Evolutionary conservation across 2,113 vertebrate genomes (phyloP).

Genomic region (Centropus unirufus): DNA sequence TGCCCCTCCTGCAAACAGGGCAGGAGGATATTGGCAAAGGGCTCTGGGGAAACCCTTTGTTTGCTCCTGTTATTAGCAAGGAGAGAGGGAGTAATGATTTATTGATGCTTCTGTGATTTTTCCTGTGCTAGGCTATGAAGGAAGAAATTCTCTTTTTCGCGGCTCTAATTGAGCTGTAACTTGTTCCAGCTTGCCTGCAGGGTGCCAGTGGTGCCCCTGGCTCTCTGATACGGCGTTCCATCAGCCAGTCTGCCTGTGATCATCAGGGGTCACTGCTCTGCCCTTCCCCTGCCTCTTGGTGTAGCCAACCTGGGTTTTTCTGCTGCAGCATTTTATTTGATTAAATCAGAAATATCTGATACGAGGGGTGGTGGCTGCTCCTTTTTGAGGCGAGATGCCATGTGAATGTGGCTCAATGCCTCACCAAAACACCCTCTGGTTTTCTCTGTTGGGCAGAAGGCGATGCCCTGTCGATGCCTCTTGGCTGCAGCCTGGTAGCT

Average conservation of each 20-base stretch:
- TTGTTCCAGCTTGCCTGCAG: not conserved
- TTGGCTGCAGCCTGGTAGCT: not conserved
- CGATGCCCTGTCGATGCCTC: not conserved
- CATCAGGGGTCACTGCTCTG: not conserved
- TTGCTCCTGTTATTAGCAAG: conserved; percentile 26
- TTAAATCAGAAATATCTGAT: not conserved
- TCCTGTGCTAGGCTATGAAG: not conserved
- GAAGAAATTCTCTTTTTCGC: not conserved
- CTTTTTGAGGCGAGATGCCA: not conserved
- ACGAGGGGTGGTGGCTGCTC: not conserved
- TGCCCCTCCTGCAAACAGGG: not conserved
- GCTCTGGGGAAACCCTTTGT: conserved; percentile 17
- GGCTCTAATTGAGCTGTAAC: conserved; percentile 3
- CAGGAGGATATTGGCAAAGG: not conserved
- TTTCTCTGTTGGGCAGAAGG: not conserved
- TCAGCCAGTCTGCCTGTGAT: not conserved
- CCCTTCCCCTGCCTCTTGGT: not conserved
- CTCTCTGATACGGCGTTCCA: not conserved
- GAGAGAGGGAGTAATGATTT: conserved; percentile 41
- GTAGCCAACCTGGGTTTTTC: not conserved
- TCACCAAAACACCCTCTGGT: not conserved
- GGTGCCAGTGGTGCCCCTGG: not conserved
- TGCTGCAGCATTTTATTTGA: not conserved
- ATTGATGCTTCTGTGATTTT: conserved; percentile 49
- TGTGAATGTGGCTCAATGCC: not conserved